phyloP scores from a whole-genome alignment of 2,113 vertebrate genomes.

The Sebastes schlegelii region DNA sequence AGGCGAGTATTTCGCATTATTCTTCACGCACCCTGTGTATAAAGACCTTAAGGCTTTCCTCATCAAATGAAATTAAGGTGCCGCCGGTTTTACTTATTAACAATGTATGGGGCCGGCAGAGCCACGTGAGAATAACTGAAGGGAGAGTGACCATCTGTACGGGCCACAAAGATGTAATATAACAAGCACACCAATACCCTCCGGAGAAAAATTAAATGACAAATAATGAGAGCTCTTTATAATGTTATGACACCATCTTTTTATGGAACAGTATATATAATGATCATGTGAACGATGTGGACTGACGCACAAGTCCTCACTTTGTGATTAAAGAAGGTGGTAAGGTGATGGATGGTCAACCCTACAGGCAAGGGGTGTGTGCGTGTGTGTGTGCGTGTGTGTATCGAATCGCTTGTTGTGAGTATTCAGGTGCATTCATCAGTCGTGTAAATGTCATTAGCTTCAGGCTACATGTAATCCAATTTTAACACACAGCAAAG shows the following conservation, averaged over 20 bases:
- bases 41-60: neutral
- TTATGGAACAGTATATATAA: neutral
- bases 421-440: constrained; percentile 41
- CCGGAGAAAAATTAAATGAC: neutral
- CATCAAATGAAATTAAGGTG: neutral
- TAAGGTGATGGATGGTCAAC: constrained; percentile 50
- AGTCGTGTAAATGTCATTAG: constrained; percentile 53
- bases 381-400: neutral
- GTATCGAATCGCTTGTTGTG: constrained; percentile 27
- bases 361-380: constrained; percentile 27
- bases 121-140: neutral
- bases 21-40: too few species aligned
- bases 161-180: neutral
- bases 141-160: neutral
- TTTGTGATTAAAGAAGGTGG: constrained; percentile 47
- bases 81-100: neutral
- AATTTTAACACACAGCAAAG: constrained; percentile 33
- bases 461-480: constrained; percentile 59
- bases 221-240: neutral
- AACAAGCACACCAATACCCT: neutral
- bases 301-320: constrained; percentile 15
- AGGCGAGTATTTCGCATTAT: too few species aligned
- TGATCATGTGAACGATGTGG: neutral
- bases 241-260: neutral
- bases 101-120: neutral